Evolutionary conservation across 2,888 invertebrate species (phyloP), one percentile per base, ranked within the genome.

Genomic region (Ophion costatus): DNA sequence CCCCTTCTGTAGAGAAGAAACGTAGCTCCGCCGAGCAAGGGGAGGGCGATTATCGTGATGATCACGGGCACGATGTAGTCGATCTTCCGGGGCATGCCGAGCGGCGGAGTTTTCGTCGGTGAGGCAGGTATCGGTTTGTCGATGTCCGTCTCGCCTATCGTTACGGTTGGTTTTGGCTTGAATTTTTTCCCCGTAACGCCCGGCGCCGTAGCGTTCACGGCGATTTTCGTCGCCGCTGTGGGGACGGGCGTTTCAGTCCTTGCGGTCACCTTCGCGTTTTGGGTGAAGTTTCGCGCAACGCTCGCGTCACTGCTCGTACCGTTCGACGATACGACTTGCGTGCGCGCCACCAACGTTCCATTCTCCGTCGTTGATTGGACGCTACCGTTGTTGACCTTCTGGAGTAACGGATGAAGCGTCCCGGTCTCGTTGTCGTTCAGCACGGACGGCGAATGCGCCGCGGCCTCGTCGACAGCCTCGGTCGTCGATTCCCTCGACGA

Each of bases 1-100:
- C 97, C 96, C 87, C 96, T 94, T 88, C 96, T 96, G 82, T 96
- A 95, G 33, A 96, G 94, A 92, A 96, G 95, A 82, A 96, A 96
- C 22, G 96, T 95, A 70, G 96, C 94, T 67, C 96, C 95, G 59
- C 96, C 95, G 88, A 97, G 95, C 92, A 97, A 94, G 9, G 97
- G 97, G 73, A 97, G 95, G 42, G 96, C 96, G 86, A 97, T 94
- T 91, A 97, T 96, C 51, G 96, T 95, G 56, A 96, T 96, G 70
- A 97, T 96, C 88, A 97, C 95, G 66, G 97, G 97, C 92, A 97
- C 95, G 82, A 97, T 95, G 94, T 96, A 96, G 87, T 96, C 96
- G 56, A 93, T 92, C 87, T 92, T 92, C 67, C 90, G 89, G 29
- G 92, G 90, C 86, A 89, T 91, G 66, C 91, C 92, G 42, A 90